phyloP scores from a whole-genome alignment of 35 echinoderm and acorn worm species.

The Ptychodera flava region DNA sequence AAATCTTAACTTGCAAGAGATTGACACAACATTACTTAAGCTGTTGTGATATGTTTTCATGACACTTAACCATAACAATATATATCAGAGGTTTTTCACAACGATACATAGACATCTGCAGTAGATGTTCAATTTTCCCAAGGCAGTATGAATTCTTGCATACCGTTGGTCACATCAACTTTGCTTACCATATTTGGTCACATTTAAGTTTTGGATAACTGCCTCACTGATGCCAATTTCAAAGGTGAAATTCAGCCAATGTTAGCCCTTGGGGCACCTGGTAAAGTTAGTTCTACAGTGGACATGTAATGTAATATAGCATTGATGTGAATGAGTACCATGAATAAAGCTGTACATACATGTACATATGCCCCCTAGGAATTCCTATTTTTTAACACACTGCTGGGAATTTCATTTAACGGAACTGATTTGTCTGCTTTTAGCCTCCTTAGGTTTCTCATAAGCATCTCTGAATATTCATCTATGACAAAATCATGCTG shows the following conservation, averaged over 20 bases:
- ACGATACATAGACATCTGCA: too few species aligned
- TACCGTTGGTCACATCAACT: too few species aligned
- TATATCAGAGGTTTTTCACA: too few species aligned
- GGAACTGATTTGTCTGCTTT: not conserved
- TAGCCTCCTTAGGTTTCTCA: not conserved
- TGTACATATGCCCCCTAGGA: not conserved
- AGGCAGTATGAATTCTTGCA: too few species aligned
- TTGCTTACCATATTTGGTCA: not conserved
- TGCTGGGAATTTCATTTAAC: constrained; percentile 1
- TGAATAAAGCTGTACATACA: not conserved
- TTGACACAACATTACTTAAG: too few species aligned
- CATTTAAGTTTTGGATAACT: not conserved
- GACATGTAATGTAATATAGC: not conserved
- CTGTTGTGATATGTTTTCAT: too few species aligned
- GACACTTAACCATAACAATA: too few species aligned
- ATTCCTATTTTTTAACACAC: not conserved
- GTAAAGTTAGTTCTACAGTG: not conserved
- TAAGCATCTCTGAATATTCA: not conserved
- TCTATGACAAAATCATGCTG: not conserved
- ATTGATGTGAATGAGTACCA: not conserved
- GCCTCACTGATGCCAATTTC: not conserved
- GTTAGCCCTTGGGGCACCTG: not conserved
- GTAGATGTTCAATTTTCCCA: too few species aligned
- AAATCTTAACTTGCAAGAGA: too few species aligned
- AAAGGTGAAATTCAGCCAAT: not conserved